Evolutionary conservation across 1,140 invertebrate genomes (phyloP).

Genomic region (Holcopasites calliopsidis): DNA sequence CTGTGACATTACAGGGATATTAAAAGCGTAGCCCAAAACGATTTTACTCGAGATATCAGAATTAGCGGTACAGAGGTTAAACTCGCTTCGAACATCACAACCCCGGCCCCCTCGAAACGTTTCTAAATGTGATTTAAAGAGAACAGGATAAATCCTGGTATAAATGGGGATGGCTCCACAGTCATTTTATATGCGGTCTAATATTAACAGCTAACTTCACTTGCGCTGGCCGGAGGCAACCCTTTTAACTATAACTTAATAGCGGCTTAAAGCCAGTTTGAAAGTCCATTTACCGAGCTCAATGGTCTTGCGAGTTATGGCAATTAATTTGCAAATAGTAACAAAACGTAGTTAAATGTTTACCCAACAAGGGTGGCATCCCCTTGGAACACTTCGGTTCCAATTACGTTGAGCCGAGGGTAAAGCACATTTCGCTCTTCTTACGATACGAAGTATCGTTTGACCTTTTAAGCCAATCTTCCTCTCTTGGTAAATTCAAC

Average conservation of each 20-base stretch:
- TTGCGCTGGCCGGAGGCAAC: slow-evolving; percentile 27
- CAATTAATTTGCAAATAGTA: slow-evolving; percentile 36
- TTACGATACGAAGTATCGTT: no score
- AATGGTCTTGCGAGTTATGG: background rate
- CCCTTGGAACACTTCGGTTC: background rate
- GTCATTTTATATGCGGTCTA: slow-evolving; percentile 56
- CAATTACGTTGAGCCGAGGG: background rate
- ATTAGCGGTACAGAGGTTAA: slow-evolving; percentile 44
- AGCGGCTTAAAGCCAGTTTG: slow-evolving; percentile 34
- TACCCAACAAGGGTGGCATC: background rate
- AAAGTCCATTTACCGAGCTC: slow-evolving; percentile 28
- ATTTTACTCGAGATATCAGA: slow-evolving; percentile 1
- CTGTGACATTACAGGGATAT: background rate
- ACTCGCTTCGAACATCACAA: slow-evolving; percentile 44
- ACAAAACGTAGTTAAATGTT: slow-evolving; percentile 5
- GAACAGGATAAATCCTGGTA: slow-evolving; percentile 21
- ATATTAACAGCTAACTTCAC: slow-evolving; percentile 56
- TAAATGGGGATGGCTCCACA: slow-evolving; percentile 5
- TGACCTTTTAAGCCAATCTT: no score
- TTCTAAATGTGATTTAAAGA: slow-evolving; percentile 38
- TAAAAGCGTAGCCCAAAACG: slow-evolving; percentile 7
- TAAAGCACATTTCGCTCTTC: background rate
- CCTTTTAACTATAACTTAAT: slow-evolving; percentile 29
- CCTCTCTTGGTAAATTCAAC: no score
- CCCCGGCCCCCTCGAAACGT: slow-evolving; percentile 10